phyloP scores from a whole-genome alignment of 2,888 invertebrate species.

The Drosophila formosana region DNA sequence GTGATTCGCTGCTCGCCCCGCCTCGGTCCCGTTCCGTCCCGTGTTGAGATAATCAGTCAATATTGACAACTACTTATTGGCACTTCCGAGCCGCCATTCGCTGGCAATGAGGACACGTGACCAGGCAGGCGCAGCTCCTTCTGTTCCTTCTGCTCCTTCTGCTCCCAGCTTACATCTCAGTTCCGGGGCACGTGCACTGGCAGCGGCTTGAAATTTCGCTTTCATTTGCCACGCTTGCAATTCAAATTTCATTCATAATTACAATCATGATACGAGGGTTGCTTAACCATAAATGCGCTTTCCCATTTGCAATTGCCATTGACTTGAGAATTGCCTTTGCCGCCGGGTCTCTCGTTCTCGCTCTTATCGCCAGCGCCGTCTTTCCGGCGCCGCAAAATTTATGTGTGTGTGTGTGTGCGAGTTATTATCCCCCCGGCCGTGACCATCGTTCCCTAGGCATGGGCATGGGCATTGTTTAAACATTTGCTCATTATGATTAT shows the following conservation, averaged over 20 bases:
- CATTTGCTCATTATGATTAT: conserved; percentile 81
- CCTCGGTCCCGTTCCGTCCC: conserved; percentile 24
- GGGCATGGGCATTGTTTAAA: conserved; percentile 49
- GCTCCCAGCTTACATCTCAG: conserved; percentile 26
- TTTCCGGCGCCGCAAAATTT: conserved; percentile 35
- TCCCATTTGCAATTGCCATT: background rate
- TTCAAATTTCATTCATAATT: conserved; percentile 79
- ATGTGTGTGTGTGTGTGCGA: conserved; percentile 18
- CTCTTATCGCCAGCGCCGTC: conserved; percentile 36
- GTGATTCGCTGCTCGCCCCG: conserved; percentile 37
- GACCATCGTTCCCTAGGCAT: background rate
- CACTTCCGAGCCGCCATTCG: conserved; percentile 73
- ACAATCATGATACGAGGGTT: conserved; percentile 51
- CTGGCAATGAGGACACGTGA: conserved; percentile 57
- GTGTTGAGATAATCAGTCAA: conserved; percentile 83
- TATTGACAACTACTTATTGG: conserved; percentile 85
- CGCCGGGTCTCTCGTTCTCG: background rate
- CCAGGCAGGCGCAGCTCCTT: conserved; percentile 35
- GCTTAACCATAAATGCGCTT: conserved; percentile 11
- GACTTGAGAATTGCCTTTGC: background rate
- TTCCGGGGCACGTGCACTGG: conserved; percentile 48
- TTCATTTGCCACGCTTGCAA: conserved; percentile 58
- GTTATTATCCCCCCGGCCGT: conserved; percentile 6
- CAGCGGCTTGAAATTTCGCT: conserved; percentile 6
- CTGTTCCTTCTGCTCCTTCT: background rate